These are phyloP conservation scores for Uropsilus gracilis DNA, from an alignment of 2,113 vertebrate genomes.

Conservation along the genomic window DNA sequence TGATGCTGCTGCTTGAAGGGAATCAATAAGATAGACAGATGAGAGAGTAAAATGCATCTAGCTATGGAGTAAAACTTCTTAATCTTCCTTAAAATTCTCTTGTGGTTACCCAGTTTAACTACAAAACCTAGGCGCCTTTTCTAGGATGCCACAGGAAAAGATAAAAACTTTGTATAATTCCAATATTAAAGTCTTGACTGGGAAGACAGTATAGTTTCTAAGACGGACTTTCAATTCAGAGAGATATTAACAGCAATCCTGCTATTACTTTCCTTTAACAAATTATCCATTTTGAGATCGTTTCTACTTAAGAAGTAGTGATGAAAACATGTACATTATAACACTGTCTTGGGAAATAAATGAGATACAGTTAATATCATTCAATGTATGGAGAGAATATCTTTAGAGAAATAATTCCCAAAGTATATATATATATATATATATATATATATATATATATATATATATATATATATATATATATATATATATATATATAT, in stretches of 20 bases:
- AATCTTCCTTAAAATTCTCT: constrained; percentile 44
- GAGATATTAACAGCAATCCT: background rate
- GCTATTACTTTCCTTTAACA: background rate
- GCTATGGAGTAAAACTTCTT: constrained; percentile 8
- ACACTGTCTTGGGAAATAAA: background rate
- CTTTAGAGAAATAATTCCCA: background rate
- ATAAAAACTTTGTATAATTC: background rate
- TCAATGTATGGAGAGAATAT: background rate
- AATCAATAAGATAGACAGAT: constrained; percentile 50
- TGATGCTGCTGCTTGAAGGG: constrained; percentile 9
- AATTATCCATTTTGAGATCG: background rate
- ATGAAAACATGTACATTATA: background rate
- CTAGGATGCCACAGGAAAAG: background rate
- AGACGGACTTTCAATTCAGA: background rate
- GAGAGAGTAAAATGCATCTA: constrained; percentile 30
- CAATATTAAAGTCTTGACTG: background rate
- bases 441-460: too few relatives aligned
- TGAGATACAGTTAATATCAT: background rate
- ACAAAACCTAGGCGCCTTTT: background rate
- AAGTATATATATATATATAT: background rate
- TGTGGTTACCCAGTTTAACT: background rate
- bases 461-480: background rate
- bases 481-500: background rate
- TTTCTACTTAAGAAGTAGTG: background rate
- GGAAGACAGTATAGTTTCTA: background rate